Base-by-base conservation (phyloP, 1,140 invertebrate species). In the Drosophila ercepeae region DNA sequence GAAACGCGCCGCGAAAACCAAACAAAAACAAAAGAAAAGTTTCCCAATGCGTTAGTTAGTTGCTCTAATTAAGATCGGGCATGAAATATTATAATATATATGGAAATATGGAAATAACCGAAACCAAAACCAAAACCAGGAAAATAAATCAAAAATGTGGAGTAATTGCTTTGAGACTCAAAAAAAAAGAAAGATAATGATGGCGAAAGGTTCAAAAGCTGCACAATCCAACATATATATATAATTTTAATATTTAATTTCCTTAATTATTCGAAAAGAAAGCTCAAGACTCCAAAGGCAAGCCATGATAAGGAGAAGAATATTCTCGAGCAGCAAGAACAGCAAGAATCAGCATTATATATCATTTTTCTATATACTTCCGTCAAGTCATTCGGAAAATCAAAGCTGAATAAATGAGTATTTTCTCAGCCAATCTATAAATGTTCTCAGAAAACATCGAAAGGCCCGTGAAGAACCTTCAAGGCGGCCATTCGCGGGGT, bases 1-100 rank as follows among this genome's bases (percentile, higher is more conserved):
- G 25, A 23, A 61, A 42, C 36, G 39, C 21, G 29, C 29, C 29
- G 29, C 29, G 1, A 46, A 44, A 19, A 19, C 14, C n/a, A 57
- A 42, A 29, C 39, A 59, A 46, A 53, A 27, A 34, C 23, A 34
- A 44, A 25, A 54, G 51, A 27, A 54, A 54, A 41, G 36, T 61
- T 64, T 64, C 42, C 55, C 60, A 48, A 64, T 18, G 39, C 36
- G 41, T 23, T 13, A 60, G 21, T 46, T 36, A 45, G 54, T 16
- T n/a, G 50, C 9, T 48, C 60, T 60, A 60, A 64, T 64, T 64
- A 64, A 59, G 59, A 63, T 32, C 52, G 9, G 50, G 58, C 50
- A 21, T 61, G 16, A 55, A 54, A 61, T 44, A 29, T n/a, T n/a
- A n/a, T n/a, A n/a, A n/a, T n/a, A n/a, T n/a, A n/a, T n/a, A n/a